Evolutionary conservation across 2,113 vertebrate genomes (phyloP).

Genomic region (Pipa parva): DNA sequence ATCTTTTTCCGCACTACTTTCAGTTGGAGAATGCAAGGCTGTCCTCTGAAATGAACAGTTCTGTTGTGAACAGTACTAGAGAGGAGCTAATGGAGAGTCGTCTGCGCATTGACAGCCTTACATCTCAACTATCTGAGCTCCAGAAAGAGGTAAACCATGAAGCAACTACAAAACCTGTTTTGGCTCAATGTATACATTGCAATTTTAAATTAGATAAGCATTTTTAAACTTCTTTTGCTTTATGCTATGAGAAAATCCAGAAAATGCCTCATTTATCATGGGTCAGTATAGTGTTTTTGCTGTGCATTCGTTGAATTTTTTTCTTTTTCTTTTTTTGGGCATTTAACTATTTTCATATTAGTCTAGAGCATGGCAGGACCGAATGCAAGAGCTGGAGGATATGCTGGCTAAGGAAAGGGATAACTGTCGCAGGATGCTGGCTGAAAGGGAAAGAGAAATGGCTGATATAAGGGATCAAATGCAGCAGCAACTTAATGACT

Average conservation of each 20-base stretch:
- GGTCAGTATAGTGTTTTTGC: no score
- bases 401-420: constrained; percentile 73
- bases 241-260: no score
- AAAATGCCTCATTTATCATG: no score
- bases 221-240: no score
- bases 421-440: constrained; percentile 56
- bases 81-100: constrained; percentile 79
- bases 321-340: no score
- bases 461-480: constrained; percentile 69
- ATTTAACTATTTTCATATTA: constrained; percentile 48
- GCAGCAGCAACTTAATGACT: constrained; percentile 78
- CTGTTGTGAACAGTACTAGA: constrained; percentile 63
- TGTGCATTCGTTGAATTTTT: no score
- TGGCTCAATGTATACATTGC: background rate
- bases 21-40: constrained; percentile 80
- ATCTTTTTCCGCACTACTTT: constrained; percentile 11
- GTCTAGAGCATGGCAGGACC: constrained; percentile 76
- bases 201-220: no score
- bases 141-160: constrained; percentile 75
- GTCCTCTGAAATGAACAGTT: constrained; percentile 74
- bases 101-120: constrained; percentile 73
- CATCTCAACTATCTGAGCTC: constrained; percentile 67
- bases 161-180: background rate
- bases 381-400: constrained; percentile 73
- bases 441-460: constrained; percentile 76